These are phyloP conservation scores for Hydrocynus forskahlii DNA, from an alignment of 2,797 vertebrate genomes.

Conservation along the genomic window DNA sequence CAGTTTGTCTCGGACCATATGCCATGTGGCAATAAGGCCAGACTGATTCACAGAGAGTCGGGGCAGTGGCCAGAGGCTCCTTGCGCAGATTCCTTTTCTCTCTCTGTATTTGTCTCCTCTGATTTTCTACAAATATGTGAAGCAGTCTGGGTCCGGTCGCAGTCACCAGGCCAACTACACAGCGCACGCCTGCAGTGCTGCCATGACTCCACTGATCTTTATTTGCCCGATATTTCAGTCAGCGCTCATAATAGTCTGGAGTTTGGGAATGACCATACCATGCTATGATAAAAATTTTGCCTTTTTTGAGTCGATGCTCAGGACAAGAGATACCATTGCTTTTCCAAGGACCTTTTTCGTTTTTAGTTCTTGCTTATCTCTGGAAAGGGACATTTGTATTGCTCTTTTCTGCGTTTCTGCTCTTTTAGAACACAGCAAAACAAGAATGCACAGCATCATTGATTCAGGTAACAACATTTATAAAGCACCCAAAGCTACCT, in stretches of 20 bases:
- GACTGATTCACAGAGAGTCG: slow-evolving; percentile 76
- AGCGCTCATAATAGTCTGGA: slow-evolving; percentile 53
- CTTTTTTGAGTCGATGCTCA: neutral
- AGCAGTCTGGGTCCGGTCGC: slow-evolving; percentile 66
- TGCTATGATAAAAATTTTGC: slow-evolving; percentile 7
- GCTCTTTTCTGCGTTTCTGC: neutral
- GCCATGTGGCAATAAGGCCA: slow-evolving; percentile 81
- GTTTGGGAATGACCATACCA: slow-evolving; percentile 53
- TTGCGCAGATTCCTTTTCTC: slow-evolving; percentile 65
- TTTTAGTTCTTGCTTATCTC: no score
- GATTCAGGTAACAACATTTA: no score
- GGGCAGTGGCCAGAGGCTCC: slow-evolving; percentile 72
- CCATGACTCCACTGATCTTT: slow-evolving; percentile 63
- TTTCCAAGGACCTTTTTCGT: neutral
- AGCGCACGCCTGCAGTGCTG: slow-evolving; percentile 50
- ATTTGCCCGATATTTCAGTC: slow-evolving; percentile 68
- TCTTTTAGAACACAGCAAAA: neutral
- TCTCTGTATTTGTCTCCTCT: slow-evolving; percentile 66
- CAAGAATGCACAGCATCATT: no score
- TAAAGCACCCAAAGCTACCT: no score
- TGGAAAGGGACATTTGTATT: neutral
- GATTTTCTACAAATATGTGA: slow-evolving; percentile 71
- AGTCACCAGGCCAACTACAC: slow-evolving; percentile 65
- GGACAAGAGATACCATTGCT: neutral
- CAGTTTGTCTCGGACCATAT: slow-evolving; percentile 86